phyloP scores from a whole-genome alignment of 2,888 invertebrate species.

The Belgica antarctica region DNA sequence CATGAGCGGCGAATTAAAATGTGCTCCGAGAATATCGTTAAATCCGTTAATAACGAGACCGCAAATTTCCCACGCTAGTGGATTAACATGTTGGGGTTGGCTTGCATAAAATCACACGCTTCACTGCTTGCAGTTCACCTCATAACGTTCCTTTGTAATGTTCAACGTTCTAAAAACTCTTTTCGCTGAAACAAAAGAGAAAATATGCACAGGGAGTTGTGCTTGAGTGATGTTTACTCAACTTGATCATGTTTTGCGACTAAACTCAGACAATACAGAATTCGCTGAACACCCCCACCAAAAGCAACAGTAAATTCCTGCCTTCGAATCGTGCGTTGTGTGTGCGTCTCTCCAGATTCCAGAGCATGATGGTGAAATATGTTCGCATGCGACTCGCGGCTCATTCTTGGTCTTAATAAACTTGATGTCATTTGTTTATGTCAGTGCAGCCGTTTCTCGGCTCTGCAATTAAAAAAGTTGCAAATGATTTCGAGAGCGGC shows the following conservation, averaged over 20 bases:
- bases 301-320: background rate
- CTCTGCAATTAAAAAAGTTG: background rate
- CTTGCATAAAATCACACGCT: constrained; percentile 1
- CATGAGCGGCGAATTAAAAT: too few relatives aligned
- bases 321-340: constrained; percentile 5
- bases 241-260: too few relatives aligned
- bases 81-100: constrained; percentile 21
- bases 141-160: constrained; percentile 16
- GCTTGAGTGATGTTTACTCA: too few relatives aligned
- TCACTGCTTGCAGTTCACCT: constrained; percentile 8
- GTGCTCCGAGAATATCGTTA: too few relatives aligned
- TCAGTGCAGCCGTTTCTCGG: background rate
- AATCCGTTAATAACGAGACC: background rate
- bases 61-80: constrained; percentile 19
- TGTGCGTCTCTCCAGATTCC: background rate
- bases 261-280: too few relatives aligned
- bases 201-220: background rate
- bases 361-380: background rate
- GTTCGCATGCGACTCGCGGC: too few relatives aligned
- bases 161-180: constrained; percentile 18
- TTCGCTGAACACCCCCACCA: too few relatives aligned
- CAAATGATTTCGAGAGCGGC: background rate
- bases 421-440: background rate
- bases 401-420: background rate
- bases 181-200: constrained; percentile 3